A percentile compares a stretch with the other conserved stretches of the same genome.
Evolutionary conservation across 2,797 vertebrate genomes (phyloP).

Genomic region (Orestias chungarensis): DNA sequence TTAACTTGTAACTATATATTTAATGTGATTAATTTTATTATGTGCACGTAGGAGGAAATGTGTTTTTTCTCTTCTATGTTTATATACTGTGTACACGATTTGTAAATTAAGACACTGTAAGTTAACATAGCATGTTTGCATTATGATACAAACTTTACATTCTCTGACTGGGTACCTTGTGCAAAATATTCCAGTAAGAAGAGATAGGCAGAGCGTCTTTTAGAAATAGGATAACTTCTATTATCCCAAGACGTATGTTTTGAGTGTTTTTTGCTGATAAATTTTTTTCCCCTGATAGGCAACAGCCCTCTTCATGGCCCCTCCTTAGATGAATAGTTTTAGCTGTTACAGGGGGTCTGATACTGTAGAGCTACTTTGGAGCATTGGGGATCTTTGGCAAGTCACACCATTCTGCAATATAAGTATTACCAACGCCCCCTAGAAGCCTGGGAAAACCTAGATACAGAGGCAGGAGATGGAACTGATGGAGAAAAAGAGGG

Average conservation of each 20-base stretch:
- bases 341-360: slow-evolving; percentile 48
- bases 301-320: slow-evolving; percentile 26
- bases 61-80: slow-evolving; percentile 29
- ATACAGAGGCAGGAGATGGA: slow-evolving; percentile 28
- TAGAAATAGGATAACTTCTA: slow-evolving; percentile 53
- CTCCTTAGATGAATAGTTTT: slow-evolving; percentile 46
- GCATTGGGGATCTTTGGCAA: slow-evolving; percentile 52
- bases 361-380: slow-evolving; percentile 57
- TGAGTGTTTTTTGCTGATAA: slow-evolving; percentile 59
- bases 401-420: slow-evolving; percentile 57
- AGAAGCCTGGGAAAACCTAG: slow-evolving; percentile 62
- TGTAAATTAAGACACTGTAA: not conserved
- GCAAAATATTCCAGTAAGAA: slow-evolving; percentile 30
- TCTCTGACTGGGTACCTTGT: slow-evolving; percentile 3
- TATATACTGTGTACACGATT: not conserved
- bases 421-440: slow-evolving; percentile 56
- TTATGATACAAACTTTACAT: slow-evolving; percentile 4
- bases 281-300: slow-evolving; percentile 29
- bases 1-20: slow-evolving; percentile 13
- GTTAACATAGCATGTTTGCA: not conserved
- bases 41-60: too few relatives aligned
- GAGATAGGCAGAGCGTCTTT: slow-evolving; percentile 32
- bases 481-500: slow-evolving; percentile 6
- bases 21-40: too few relatives aligned
- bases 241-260: slow-evolving; percentile 47